A percentile compares a stretch with the other conserved stretches of the same genome.
phyloP scores from a whole-genome alignment of 2,797 vertebrate species.

The Tragelaphus oryx region DNA sequence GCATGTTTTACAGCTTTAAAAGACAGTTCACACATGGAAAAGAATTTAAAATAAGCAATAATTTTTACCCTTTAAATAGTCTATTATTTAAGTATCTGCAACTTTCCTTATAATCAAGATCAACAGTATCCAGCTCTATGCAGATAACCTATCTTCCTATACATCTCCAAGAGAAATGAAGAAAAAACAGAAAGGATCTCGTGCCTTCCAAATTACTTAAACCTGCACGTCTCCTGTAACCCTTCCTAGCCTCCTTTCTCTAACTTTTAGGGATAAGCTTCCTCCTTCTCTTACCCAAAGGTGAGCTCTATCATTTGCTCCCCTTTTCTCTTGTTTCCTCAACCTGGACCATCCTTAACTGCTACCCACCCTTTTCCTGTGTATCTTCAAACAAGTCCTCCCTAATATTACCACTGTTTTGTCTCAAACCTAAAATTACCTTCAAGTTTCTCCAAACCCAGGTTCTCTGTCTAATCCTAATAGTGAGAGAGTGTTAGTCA shows the following conservation, averaged over 20 bases:
- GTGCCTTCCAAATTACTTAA: neutral
- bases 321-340: neutral
- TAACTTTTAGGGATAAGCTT: neutral
- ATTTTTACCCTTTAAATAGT: neutral
- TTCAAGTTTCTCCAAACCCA: neutral
- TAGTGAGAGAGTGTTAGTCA: neutral
- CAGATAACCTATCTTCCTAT: neutral
- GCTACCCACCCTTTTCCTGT: neutral
- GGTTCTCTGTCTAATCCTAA: neutral
- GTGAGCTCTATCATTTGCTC: neutral
- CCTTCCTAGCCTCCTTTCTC: neutral
- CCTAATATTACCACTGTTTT: neutral
- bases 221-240: neutral
- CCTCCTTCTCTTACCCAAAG: neutral
- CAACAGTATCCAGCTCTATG: neutral
- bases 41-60: conserved; percentile 12
- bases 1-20: neutral
- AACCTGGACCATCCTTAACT: neutral
- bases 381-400: neutral
- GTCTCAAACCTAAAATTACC: neutral
- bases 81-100: neutral
- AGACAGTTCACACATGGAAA: neutral
- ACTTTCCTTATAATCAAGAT: conserved; percentile 16
- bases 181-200: neutral
- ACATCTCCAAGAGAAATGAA: neutral